Base-by-base conservation (phyloP, 1,140 invertebrate genomes). In the honey bee (Apis mellifera) region DNA sequence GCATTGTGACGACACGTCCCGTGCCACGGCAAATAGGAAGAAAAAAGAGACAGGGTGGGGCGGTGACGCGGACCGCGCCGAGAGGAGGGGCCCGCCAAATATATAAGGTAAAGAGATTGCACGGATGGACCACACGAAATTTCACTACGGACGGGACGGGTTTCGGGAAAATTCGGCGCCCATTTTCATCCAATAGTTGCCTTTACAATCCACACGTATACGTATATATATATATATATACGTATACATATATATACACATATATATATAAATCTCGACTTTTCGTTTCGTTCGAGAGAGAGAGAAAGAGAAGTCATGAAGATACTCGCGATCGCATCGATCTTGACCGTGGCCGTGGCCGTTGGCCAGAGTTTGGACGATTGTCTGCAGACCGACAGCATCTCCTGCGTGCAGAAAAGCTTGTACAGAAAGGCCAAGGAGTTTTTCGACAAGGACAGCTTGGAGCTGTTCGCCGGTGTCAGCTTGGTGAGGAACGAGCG, bases 301-400 rank as follows among this genome's bases (percentile, higher is more conserved):
- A 48, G n/a, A n/a, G n/a, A n/a, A n/a, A 0, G 9, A 83, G 11
- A 54, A 74, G 88, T 50, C 82, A 91, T 91, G 90, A 91, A 92
- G 75, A 86, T 88, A 2, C 55, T 80, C 21, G 64, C 59, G 42
- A 66, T 88, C 71, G 86, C 91, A 26, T 26, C 26, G 81, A 78
- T 91, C 52, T 48, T 93, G 26, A 78, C 87, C 32, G 82, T 91
- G 68, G 90, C 84, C 52, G 66, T 90, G 23, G 89, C 86, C 55
- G 86, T 83, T 15, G 93, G 86, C 13, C 92, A 93, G 66, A 92
- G 71, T 52, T 85, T 95, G 65, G 92, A 95, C 76, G 94, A 95
- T 78, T 96, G 96, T 86, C 91, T 96, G 48, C 92, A 94, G 81
- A 94, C 95, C 87, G 96, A 96, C 93, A 96, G 96, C 78, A 96